Percentiles rank a stretch among this genome's conserved stretches.
phyloP scores from a whole-genome alignment of 2,113 vertebrate species.

The Hypanus sabinus region DNA sequence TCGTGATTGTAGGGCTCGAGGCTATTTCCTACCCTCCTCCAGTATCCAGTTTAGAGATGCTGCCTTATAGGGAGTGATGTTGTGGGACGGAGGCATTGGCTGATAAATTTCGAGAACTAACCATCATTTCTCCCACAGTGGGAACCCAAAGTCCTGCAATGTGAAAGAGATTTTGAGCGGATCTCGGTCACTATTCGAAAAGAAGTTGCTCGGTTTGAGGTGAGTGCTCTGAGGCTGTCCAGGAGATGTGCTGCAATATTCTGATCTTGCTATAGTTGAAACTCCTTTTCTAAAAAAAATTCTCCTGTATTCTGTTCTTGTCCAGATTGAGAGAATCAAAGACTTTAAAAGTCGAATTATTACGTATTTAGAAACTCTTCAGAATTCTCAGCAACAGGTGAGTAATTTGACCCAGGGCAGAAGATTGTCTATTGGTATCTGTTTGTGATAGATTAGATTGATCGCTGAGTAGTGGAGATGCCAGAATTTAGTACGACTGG shows the following conservation, averaged over 20 bases:
- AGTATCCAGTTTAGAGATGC: too few species aligned
- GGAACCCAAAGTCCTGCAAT: slow-evolving; percentile 88
- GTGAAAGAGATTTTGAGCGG: slow-evolving; percentile 86
- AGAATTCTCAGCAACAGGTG: slow-evolving; percentile 92
- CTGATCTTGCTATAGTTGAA: too few species aligned
- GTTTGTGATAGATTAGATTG: neutral
- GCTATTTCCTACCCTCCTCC: too few species aligned
- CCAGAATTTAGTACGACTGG: too few species aligned
- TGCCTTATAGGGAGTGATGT: neutral
- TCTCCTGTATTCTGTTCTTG: slow-evolving; percentile 37
- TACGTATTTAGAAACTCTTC: slow-evolving; percentile 77
- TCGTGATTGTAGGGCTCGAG: too few species aligned
- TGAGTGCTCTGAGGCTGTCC: slow-evolving; percentile 43
- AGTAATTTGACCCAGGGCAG: slow-evolving; percentile 39
- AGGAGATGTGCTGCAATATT: too few species aligned
- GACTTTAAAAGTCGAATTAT: slow-evolving; percentile 84
- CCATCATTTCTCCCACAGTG: slow-evolving; percentile 59
- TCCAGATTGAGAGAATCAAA: slow-evolving; percentile 85
- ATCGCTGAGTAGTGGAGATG: too few species aligned
- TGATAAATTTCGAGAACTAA: neutral
- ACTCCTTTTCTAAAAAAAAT: neutral
- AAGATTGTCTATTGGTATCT: too few species aligned
- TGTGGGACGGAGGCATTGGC: neutral
- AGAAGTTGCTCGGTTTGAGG: slow-evolving; percentile 91
- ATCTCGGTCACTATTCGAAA: slow-evolving; percentile 84